Conservation (phyloP, 1,140 invertebrate genomes). For the Leptinotarsa lineolata region DNA sequence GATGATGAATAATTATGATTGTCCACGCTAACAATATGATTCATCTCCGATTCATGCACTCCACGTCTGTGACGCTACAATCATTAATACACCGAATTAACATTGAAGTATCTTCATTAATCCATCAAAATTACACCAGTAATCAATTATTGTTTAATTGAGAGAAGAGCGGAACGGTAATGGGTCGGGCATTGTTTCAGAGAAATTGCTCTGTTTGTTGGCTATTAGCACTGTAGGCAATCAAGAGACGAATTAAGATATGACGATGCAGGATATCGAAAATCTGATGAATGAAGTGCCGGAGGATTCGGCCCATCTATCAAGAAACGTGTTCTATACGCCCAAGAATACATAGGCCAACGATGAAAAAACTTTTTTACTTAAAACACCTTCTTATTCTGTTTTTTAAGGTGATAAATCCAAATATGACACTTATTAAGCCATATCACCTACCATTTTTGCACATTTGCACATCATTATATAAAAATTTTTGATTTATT, state of each 20-base stretch:
- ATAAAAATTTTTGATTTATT: no score
- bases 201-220: neutral
- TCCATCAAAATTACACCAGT: constrained; percentile 1
- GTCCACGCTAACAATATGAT: neutral
- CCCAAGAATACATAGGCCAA: no score
- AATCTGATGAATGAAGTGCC: neutral
- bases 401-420: no score
- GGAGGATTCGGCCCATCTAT: no score
- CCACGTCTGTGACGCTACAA: neutral
- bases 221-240: neutral
- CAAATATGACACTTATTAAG: no score
- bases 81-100: neutral
- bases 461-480: no score
- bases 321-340: no score
- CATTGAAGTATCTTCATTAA: neutral
- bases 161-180: neutral
- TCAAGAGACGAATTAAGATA: neutral
- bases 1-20: neutral
- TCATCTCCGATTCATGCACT: neutral
- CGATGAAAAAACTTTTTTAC: no score
- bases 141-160: constrained; percentile 4
- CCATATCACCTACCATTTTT: no score
- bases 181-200: neutral
- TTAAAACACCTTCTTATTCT: no score
- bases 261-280: constrained; percentile 4